Conservation (phyloP, 2,113 vertebrate genomes). For the Mionectes macconnelli region DNA sequence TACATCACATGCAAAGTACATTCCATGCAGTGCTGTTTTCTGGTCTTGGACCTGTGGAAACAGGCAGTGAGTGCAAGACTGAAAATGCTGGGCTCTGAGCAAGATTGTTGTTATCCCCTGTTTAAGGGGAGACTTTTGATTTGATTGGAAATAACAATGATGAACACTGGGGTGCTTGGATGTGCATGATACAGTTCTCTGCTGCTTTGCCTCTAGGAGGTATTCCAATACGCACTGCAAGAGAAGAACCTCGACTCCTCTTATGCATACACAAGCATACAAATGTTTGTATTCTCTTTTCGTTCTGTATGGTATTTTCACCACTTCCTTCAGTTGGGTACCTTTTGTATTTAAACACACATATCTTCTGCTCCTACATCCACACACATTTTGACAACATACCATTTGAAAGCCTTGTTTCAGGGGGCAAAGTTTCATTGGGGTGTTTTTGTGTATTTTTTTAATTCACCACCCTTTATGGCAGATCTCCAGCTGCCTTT, state of each 20-base stretch:
- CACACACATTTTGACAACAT: not conserved
- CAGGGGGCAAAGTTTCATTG: not conserved
- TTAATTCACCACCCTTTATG: not conserved
- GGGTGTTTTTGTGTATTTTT: not conserved
- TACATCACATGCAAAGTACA: accelerated
- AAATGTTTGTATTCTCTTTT: not conserved
- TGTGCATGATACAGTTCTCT: not conserved
- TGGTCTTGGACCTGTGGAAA: not conserved
- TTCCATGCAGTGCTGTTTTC: not conserved
- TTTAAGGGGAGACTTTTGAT: not conserved
- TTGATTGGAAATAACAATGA: not conserved
- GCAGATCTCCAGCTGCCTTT: not conserved
- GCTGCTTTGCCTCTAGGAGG: not conserved
- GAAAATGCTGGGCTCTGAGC: not conserved
- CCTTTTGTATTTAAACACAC: not conserved
- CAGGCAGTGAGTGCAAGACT: not conserved
- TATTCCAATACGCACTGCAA: not conserved
- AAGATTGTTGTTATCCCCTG: not conserved
- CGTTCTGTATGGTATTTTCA: not conserved
- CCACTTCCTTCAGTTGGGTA: not conserved
- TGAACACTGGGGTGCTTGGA: accelerated
- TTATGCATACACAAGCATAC: not conserved
- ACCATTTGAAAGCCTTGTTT: not conserved
- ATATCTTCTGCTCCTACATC: accelerated
- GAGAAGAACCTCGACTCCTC: not conserved